A percentile compares a stretch with the other conserved stretches of the same genome.
Evolutionary conservation across 2,797 vertebrate genomes (phyloP).

Genomic region (Rhyacichthys aspro): DNA sequence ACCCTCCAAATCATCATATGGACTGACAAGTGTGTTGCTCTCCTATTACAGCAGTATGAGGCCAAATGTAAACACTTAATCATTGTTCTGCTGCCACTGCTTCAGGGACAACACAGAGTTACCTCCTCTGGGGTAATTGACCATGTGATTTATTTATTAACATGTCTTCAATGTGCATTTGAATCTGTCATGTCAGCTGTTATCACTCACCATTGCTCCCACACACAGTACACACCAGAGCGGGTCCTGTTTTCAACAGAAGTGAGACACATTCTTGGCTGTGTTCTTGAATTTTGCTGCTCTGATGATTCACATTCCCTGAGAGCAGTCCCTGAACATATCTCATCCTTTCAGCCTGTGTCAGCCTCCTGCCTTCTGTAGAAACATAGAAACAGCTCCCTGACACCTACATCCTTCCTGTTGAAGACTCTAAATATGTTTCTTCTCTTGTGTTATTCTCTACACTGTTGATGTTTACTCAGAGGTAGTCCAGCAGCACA

Average conservation of each 20-base stretch:
- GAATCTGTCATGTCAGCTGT: too few relatives aligned
- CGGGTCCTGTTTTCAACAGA: too few relatives aligned
- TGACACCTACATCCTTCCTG: slow-evolving; percentile 5
- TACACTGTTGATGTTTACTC: neutral
- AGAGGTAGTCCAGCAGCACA: neutral
- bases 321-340: neutral
- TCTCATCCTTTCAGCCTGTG: neutral
- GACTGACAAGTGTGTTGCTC: neutral
- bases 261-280: too few relatives aligned
- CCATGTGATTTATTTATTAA: neutral
- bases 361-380: neutral
- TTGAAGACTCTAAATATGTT: neutral
- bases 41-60: neutral
- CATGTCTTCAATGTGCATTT: too few relatives aligned
- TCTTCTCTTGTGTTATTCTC: slow-evolving; percentile 1
- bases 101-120: neutral
- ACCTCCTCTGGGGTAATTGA: neutral
- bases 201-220: too few relatives aligned
- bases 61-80: slow-evolving; percentile 1
- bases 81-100: neutral
- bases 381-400: neutral
- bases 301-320: neutral
- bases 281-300: neutral
- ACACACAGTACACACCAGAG: too few relatives aligned
- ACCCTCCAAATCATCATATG: slow-evolving; percentile 6